Base-by-base conservation (phyloP, 2,888 invertebrate species). In the Sphaeridia pumilis region DNA sequence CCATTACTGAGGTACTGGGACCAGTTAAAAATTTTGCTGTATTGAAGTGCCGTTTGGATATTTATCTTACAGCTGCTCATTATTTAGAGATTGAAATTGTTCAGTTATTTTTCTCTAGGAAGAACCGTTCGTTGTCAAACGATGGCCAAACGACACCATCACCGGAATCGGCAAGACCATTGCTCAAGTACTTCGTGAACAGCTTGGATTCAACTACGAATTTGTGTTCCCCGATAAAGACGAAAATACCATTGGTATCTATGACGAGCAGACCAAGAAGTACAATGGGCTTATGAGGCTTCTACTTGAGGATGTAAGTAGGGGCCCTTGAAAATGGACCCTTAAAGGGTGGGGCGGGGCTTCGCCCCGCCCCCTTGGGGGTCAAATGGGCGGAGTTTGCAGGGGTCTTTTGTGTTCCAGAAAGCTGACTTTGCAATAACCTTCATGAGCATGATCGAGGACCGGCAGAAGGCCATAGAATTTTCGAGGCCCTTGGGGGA, bases 351-450 rank as follows among this genome's bases (percentile, higher is more conserved):
- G n/a, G n/a, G n/a, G n/a, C n/a, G n/a, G n/a, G n/a, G n/a, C n/a
- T n/a, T n/a, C n/a, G n/a, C n/a, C n/a, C n/a, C n/a, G n/a, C n/a
- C n/a, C n/a, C n/a, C n/a, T n/a, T n/a, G n/a, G n/a, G n/a, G n/a
- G n/a, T n/a, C n/a, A n/a, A n/a, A n/a, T n/a, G n/a, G n/a, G n/a
- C n/a, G n/a, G n/a, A n/a, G n/a, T n/a, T n/a, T n/a, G n/a, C n/a
- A n/a, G n/a, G n/a, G n/a, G n/a, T n/a, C n/a, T n/a, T n/a, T n/a
- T n/a, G n/a, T 14, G 31, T 31, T 38, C 5, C 67, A 85, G 87
- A 71, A 78, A 70, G 83, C 79, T n/a, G 84, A 88, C 65, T 70
- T 88, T 70, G 84, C 80, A 0, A 85, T 83, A 0, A 83, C 83
- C 0, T 87, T 87, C 67, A 69, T 87, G 53, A 87, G 88, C 0